Conservation (phyloP, 2,113 vertebrate genomes). For the Zosterops lateralis region DNA sequence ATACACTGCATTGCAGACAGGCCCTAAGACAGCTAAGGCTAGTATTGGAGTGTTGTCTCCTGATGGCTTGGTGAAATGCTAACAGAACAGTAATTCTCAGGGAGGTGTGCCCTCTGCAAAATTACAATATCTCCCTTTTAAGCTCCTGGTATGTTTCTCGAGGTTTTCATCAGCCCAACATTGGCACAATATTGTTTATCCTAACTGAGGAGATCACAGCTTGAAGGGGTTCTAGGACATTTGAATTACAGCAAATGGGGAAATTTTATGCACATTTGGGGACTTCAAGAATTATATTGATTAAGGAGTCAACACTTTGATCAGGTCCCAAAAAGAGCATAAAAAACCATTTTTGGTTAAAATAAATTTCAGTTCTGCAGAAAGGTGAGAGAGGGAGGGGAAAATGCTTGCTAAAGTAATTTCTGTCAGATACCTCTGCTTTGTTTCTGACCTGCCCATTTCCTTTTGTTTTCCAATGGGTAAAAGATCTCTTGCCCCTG, state of each 20-base stretch:
- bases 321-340: background rate
- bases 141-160: background rate
- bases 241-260: background rate
- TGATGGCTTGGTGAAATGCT: background rate
- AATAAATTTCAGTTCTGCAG: background rate
- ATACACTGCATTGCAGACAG: background rate
- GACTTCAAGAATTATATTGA: background rate
- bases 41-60: background rate
- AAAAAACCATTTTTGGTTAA: background rate
- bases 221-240: background rate
- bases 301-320: background rate
- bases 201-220: background rate
- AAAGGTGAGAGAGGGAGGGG: background rate
- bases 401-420: background rate
- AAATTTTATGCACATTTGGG: background rate
- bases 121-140: background rate
- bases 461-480: background rate
- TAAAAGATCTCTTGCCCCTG: background rate
- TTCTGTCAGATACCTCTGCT: background rate
- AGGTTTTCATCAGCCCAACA: background rate
- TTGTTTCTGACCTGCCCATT: background rate
- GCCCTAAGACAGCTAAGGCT: background rate
- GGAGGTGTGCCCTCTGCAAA: background rate
- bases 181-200: background rate
- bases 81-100: constrained; percentile 2